Evolutionary conservation across 1,140 invertebrate species (phyloP).

Genomic region (Pseudachorutes palmiensis): DNA sequence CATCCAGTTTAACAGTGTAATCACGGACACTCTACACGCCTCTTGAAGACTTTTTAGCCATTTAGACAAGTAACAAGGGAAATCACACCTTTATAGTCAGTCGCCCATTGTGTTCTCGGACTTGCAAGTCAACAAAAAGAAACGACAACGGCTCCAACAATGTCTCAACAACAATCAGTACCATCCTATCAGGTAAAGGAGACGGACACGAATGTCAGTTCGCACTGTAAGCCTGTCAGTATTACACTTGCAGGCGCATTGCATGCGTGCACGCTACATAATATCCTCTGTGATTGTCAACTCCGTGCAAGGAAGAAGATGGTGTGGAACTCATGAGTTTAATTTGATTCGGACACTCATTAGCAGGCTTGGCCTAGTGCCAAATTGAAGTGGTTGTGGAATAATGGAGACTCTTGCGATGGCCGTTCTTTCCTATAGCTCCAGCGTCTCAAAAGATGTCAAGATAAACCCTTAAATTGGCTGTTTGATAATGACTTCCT

Average conservation of each 20-base stretch:
- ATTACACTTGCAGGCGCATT: not conserved
- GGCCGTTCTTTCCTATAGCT: not conserved
- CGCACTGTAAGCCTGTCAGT: not conserved
- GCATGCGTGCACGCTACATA: too few species aligned
- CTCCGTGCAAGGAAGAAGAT: too few species aligned
- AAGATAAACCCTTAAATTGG: not conserved
- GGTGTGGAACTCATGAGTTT: not conserved
- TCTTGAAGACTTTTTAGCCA: too few species aligned
- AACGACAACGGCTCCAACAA: not conserved
- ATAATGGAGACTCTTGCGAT: not conserved
- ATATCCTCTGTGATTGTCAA: too few species aligned
- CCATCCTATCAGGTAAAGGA: not conserved
- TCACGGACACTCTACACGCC: too few species aligned
- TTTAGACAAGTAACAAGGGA: too few species aligned
- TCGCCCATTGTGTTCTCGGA: too few species aligned
- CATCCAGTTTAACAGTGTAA: too few species aligned
- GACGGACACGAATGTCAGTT: too few species aligned
- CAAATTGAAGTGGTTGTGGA: not conserved
- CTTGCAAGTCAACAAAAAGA: too few species aligned
- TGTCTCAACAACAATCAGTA: not conserved
- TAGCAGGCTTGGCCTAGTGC: not conserved
- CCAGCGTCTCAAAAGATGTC: not conserved
- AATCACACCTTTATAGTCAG: too few species aligned
- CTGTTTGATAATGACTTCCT: not conserved
- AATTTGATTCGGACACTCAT: conserved; percentile 5